Evolutionary conservation across 2,797 vertebrate genomes (phyloP).

Genomic region (Eulemur mongoz): DNA sequence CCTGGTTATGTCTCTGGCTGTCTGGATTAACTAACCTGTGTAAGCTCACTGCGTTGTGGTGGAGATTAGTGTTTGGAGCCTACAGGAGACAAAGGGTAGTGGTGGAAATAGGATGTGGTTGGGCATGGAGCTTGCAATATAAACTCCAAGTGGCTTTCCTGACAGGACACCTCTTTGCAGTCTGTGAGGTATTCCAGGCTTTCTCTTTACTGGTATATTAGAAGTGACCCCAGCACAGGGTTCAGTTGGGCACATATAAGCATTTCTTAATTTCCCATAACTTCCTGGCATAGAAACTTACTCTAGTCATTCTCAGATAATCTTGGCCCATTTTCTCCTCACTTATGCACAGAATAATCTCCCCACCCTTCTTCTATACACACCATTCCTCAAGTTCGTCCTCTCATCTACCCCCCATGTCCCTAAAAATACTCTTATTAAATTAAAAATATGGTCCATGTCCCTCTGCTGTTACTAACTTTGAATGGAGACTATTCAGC

Average conservation of each 20-base stretch:
- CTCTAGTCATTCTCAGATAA: neutral
- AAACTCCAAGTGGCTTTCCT: neutral
- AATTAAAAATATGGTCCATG: neutral
- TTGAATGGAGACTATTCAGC: neutral
- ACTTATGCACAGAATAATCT: neutral
- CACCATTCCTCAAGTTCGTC: neutral
- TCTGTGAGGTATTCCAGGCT: neutral
- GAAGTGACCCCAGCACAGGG: neutral
- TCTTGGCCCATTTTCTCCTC: neutral
- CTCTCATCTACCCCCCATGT: neutral
- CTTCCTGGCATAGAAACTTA: neutral
- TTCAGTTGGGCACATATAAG: accelerated
- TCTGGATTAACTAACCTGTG: neutral
- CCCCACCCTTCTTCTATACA: neutral
- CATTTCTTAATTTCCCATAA: neutral
- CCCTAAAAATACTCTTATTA: neutral
- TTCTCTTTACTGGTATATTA: neutral
- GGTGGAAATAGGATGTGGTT: neutral
- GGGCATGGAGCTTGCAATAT: neutral
- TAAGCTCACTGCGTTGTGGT: neutral
- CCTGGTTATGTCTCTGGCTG: neutral
- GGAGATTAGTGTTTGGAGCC: neutral
- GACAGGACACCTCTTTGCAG: neutral
- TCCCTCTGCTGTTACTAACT: neutral
- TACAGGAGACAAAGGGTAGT: neutral